Evolutionary conservation across 2,797 vertebrate genomes (phyloP), one percentile per base, ranked within the genome.

Genomic region (Meda fulgida): DNA sequence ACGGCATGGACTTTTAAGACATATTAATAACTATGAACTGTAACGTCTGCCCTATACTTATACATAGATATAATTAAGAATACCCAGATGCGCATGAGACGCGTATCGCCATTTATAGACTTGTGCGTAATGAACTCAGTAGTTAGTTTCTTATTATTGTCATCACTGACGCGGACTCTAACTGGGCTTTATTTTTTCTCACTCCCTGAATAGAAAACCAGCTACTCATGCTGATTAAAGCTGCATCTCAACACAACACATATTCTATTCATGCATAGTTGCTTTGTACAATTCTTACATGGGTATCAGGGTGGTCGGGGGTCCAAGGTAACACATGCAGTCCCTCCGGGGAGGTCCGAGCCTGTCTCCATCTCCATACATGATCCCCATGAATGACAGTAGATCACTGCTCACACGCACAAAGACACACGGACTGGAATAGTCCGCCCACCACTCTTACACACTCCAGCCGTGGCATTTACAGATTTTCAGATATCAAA

Each of bases 251-350:
- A 65, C 55, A 51, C 53, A 36, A 63, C 1, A 26, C 81, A 38
- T 19, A 38, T 77, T 67, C 3, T 70, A 23, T 34, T 71, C 36
- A 81, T 76, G 31, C 40, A 77, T 66, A 78, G 10, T 8, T 46
- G 51, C 3, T 36, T 16, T 91, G 91, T 1, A 78, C 77, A 78
- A 85, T 76, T 92, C 95, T 95, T 94, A 96, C 95, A 94, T 92
- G 6, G 95, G 94, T 92, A 95, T 93, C 89, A 96, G 88, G 91
- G 93, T 92, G 73, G 92, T 93, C 72, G 95, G 94, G 81, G 95
- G 94, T 94, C 94, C 95, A 81, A 96, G 93, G 90, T 95, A 95
- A 89, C 94, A 96, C 94, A 94, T 94, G 78, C 93, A 96, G 91
- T 95, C 94, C 89, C 94, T 92, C 60, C 94, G 94, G 76, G 95